A percentile compares a stretch with the other conserved stretches of the same genome.
phyloP scores from a whole-genome alignment of 1,140 invertebrate species.

The Lineus longissimus region DNA sequence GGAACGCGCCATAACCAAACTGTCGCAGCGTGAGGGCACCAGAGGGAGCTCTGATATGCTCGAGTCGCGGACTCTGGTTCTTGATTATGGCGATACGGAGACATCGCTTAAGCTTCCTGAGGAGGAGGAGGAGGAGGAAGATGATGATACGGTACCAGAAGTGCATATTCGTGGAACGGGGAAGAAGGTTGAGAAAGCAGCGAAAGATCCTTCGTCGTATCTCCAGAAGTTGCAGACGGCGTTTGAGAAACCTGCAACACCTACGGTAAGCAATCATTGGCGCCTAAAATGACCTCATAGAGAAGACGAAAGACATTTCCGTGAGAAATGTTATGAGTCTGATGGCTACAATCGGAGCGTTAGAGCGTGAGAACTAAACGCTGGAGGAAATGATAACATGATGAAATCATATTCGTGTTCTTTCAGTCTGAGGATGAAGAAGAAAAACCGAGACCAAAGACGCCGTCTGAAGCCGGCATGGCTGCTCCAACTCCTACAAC shows the following conservation, averaged over 20 bases:
- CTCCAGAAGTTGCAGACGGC: slow-evolving; percentile 38
- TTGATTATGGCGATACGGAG: slow-evolving; percentile 35
- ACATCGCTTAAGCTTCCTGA: slow-evolving; percentile 14
- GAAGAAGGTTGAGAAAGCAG: not conserved
- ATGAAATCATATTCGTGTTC: too few species aligned
- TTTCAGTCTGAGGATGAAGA: too few species aligned
- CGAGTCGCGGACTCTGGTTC: slow-evolving; percentile 14
- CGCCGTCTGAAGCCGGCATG: too few species aligned
- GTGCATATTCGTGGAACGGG: slow-evolving; percentile 15
- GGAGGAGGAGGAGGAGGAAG: slow-evolving; percentile 10
- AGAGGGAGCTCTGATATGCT: slow-evolving; percentile 27
- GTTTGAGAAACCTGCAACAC: slow-evolving; percentile 30
- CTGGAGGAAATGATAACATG: too few species aligned
- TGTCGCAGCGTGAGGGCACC: not conserved
- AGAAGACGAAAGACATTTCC: too few species aligned
- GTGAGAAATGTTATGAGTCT: too few species aligned
- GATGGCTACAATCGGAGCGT: too few species aligned
- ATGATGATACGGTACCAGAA: not conserved
- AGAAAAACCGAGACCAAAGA: too few species aligned
- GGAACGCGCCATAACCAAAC: not conserved
- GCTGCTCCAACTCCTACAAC: too few species aligned
- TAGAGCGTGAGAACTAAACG: too few species aligned
- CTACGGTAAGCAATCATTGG: not conserved
- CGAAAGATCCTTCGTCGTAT: slow-evolving; percentile 20
- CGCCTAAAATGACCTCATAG: too few species aligned